A percentile compares a stretch with the other conserved stretches of the same genome.
Evolutionary conservation across 30 jellyfish, hydroid and myxozoan species (phyloP).

Genomic region (Hydra vulgaris): DNA sequence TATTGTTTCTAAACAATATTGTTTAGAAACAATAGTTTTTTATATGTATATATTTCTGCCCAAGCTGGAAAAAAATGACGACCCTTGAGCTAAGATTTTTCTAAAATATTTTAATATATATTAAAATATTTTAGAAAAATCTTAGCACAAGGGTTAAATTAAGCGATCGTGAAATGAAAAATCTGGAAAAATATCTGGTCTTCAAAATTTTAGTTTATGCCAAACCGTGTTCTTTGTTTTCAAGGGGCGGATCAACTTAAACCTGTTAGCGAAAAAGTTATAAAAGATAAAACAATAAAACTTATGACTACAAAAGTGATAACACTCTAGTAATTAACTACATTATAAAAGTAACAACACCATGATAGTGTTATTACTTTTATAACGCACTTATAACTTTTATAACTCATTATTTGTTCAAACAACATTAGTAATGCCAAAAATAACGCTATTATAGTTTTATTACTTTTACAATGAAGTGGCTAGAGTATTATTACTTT

Average conservation of each 20-base stretch:
- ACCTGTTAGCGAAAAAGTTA: neutral
- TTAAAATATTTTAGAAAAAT: neutral
- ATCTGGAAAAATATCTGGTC: neutral
- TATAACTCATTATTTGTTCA: neutral
- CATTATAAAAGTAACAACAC: neutral
- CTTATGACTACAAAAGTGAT: neutral
- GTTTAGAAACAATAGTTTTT: neutral
- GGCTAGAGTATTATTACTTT: neutral
- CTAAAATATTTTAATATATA: no score
- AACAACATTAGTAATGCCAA: neutral
- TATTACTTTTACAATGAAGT: neutral
- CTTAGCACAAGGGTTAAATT: neutral
- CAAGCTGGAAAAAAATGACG: neutral
- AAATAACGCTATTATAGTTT: neutral
- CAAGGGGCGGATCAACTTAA: neutral
- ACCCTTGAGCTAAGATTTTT: neutral
- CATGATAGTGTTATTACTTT: neutral
- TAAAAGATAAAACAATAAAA: neutral
- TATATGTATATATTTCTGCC: neutral
- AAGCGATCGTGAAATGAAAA: neutral
- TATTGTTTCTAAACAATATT: neutral
- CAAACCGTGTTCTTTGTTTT: neutral
- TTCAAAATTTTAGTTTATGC: neutral
- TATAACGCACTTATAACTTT: neutral
- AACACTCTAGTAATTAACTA: neutral